Conservation (phyloP, 2,113 vertebrate species). For the Pluvianellus socialis region DNA sequence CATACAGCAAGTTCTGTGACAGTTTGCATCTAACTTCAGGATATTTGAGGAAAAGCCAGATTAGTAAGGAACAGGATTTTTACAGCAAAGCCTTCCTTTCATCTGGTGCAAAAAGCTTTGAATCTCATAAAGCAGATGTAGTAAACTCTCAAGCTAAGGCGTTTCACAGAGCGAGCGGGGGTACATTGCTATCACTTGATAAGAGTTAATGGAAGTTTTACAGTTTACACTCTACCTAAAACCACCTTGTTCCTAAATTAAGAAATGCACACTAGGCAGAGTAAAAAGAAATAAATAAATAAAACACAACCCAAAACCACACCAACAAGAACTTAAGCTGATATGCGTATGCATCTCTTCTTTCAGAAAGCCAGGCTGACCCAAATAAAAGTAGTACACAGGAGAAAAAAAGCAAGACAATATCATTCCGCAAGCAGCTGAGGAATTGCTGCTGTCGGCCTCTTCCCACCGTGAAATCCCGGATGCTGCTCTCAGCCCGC, state of each 20-base stretch:
- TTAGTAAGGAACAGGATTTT: slow-evolving; percentile 10
- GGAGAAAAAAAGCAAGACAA: not conserved
- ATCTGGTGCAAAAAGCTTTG: slow-evolving; percentile 37
- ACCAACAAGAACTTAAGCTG: not conserved
- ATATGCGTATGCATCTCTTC: not conserved
- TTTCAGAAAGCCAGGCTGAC: not conserved
- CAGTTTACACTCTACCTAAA: slow-evolving; percentile 30
- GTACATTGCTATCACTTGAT: not conserved
- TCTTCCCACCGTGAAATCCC: not conserved
- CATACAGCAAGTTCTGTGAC: not conserved
- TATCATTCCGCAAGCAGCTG: not conserved
- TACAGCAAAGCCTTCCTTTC: slow-evolving; percentile 40
- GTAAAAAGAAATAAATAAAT: not conserved
- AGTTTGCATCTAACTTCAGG: not conserved
- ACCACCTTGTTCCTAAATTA: not conserved
- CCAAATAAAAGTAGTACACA: not conserved
- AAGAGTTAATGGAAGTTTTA: slow-evolving; percentile 42
- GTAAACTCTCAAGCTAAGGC: slow-evolving; percentile 45
- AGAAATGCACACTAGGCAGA: not conserved
- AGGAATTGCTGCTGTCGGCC: not conserved
- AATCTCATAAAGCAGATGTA: slow-evolving; percentile 25
- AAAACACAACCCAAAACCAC: not conserved
- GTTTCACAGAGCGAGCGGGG: not conserved
- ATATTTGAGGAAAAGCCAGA: not conserved
- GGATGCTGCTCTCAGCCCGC: fast-evolving